Base-by-base conservation (phyloP, 1,140 invertebrate species). In the Philaenus spumarius region DNA sequence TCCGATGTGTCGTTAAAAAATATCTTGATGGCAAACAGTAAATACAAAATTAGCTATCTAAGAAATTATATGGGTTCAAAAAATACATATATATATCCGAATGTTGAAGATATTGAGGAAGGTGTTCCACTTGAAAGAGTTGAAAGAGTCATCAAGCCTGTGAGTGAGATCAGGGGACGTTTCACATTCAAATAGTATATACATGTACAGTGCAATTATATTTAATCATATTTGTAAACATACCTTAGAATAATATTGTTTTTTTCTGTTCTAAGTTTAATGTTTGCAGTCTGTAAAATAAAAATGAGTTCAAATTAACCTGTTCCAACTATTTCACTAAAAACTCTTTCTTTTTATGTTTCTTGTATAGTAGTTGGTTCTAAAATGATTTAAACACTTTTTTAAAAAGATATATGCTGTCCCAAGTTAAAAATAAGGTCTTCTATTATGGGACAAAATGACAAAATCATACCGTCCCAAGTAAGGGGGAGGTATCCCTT, bases 351-450 rank as follows among this genome's bases (percentile, higher is more conserved):
- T 11, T 60, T 53, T 39, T 58, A 39, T 35, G 35, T 19, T 30
- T 58, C 40, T 1, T 58, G 57, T n/a, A 61, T 61, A 34, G 57
- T 58, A 7, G 57, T 46, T 35, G 58, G 63, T 42, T 54, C 57
- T 26, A 48, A 56, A 9, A 56, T 30, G 11, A 58, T 55, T 20
- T 60, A 45, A 24, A 62, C 34, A 37, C 59, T 54, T 20, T 55
- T 56, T 34, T 60, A 46, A 51, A 58, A 58, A 2, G 23, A 22
- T 12, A 34, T 24, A 46, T 65, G 48, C 19, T 68, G 23, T 50
- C 61, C 22, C 23, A 53, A 26, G 30, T 59, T 20, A 50, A 56
- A 35, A 37, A 60, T n/a, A n/a, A 45, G 45, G n/a, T 45, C 14
- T 26, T 43, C 20, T 15, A 43, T 15, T 19, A 43, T 43, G 40